phyloP scores from a whole-genome alignment of 2,113 vertebrate genomes.

The Sitta europaea region DNA sequence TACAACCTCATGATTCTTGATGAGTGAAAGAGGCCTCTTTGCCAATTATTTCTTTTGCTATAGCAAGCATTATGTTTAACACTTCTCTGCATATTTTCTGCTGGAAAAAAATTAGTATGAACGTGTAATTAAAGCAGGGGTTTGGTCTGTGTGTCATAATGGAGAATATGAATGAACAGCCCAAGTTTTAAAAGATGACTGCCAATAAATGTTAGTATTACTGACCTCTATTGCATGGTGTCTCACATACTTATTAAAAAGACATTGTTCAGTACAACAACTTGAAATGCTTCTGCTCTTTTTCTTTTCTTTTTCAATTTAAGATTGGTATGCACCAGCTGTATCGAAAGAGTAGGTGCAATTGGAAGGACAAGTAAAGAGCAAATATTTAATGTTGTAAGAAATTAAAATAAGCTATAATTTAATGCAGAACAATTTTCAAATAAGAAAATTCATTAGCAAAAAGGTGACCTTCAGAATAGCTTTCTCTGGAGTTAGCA shows the following conservation, averaged over 20 bases:
- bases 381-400: background rate
- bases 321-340: background rate
- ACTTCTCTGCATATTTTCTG: background rate
- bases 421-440: background rate
- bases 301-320: background rate
- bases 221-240: background rate
- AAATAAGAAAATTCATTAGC: background rate
- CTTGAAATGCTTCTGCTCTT: background rate
- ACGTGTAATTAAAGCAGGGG: background rate
- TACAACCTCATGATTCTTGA: background rate
- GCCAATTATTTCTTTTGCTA: background rate
- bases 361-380: background rate
- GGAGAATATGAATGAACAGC: background rate
- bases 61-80: background rate
- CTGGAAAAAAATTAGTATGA: background rate
- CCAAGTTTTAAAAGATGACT: background rate
- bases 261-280: background rate
- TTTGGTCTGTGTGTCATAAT: background rate
- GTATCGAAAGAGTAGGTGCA: background rate
- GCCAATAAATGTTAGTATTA: background rate
- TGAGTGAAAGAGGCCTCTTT: background rate
- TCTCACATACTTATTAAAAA: background rate
- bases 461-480: background rate
- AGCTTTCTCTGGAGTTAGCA: background rate
- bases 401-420: background rate